Evolutionary conservation across 2,888 invertebrate genomes (phyloP).

Genomic region (Coleophora deauratella): DNA sequence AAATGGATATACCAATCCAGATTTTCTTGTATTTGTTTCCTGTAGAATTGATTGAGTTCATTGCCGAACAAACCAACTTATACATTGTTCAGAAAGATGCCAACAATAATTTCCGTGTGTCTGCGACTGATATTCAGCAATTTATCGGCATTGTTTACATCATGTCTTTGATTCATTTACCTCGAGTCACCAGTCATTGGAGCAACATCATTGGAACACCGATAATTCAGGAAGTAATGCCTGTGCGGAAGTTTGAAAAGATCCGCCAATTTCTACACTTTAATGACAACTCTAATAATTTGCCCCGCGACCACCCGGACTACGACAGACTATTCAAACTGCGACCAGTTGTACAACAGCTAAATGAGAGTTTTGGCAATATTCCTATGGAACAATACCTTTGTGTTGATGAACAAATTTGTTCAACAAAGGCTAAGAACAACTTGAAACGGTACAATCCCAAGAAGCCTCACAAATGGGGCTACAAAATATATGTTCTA

Average conservation of each 20-base stretch:
- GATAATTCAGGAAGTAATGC: not conserved
- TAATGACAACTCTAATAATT: not conserved
- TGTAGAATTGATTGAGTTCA: not conserved
- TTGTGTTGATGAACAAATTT: conserved; percentile 18
- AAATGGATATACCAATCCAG: not conserved
- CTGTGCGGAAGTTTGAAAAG: not conserved
- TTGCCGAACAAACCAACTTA: not conserved
- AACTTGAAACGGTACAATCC: conserved; percentile 19
- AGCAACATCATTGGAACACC: not conserved
- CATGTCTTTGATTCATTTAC: not conserved
- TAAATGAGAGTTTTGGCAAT: not conserved
- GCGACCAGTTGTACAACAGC: not conserved
- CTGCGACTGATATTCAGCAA: not conserved
- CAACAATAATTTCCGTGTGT: not conserved
- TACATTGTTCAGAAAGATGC: not conserved
- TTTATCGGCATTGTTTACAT: not conserved
- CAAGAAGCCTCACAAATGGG: conserved; percentile 22
- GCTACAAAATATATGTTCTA: conserved; percentile 20
- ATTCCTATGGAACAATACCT: conserved; percentile 15
- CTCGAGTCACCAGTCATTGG: not conserved
- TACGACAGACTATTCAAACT: not conserved
- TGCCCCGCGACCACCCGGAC: not conserved
- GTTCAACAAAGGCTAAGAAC: conserved; percentile 15
- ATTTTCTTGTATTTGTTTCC: not conserved
- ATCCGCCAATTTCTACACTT: not conserved